phyloP scores from a whole-genome alignment of 2,113 vertebrate genomes.

The Salvelinus namaycush region DNA sequence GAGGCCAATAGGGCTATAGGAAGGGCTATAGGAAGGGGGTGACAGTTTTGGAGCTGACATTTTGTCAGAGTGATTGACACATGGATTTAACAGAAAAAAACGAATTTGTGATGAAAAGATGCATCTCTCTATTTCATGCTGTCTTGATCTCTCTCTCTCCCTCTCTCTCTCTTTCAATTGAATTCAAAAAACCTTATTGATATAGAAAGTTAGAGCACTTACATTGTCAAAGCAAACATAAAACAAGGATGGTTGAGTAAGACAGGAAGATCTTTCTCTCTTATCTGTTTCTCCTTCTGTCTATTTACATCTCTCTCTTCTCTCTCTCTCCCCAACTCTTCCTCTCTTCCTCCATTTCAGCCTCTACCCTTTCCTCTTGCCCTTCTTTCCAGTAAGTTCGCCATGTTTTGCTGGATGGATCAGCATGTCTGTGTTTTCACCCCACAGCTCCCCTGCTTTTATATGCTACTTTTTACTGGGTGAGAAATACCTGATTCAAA shows the following conservation, averaged over 20 bases:
- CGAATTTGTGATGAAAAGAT: not conserved
- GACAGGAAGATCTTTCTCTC: no score
- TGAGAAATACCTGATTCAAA: not conserved
- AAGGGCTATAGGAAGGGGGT: not conserved
- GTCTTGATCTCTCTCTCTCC: not conserved
- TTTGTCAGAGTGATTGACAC: constrained; percentile 23
- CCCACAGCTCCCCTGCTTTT: not conserved
- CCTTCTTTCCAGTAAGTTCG: not conserved
- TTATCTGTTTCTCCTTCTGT: not conserved
- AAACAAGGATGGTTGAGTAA: no score
- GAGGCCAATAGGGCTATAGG: not conserved
- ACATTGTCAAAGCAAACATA: no score
- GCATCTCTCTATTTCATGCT: not conserved
- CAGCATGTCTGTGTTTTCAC: not conserved
- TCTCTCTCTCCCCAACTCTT: constrained; percentile 1
- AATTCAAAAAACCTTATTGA: no score
- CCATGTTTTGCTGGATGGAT: not conserved
- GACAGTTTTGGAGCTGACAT: not conserved
- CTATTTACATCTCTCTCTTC: not conserved
- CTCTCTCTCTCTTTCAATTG: not conserved
- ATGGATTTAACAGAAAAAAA: not conserved
- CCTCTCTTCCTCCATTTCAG: not conserved
- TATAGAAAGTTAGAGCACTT: no score
- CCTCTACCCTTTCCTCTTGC: not conserved
- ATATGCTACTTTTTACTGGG: not conserved